A percentile compares a stretch with the other conserved stretches of the same genome.
phyloP scores from a whole-genome alignment of 2,888 invertebrate genomes.

The Bibio marci region DNA sequence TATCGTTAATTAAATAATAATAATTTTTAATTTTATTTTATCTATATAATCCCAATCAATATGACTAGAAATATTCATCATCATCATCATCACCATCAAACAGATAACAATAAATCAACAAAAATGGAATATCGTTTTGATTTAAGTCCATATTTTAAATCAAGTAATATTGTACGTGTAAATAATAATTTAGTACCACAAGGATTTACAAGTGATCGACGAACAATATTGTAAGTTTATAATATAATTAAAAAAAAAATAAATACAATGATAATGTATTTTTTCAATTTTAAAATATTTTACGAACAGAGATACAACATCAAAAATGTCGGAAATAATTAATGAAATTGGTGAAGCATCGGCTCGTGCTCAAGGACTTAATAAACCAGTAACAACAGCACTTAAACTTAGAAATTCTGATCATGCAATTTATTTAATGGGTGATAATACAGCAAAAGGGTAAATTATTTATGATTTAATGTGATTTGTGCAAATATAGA shows the following conservation, averaged over 20 bases:
- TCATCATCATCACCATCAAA: too few relatives aligned
- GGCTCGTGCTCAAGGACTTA: conserved; percentile 53
- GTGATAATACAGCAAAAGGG: conserved; percentile 34
- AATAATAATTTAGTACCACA: conserved; percentile 34
- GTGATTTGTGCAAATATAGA: too few relatives aligned
- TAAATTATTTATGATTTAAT: conserved; percentile 30
- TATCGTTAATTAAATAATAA: too few relatives aligned
- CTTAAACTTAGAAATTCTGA: conserved; percentile 43
- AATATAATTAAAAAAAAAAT: not conserved
- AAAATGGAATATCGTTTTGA: conserved; percentile 37
- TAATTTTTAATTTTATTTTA: too few relatives aligned
- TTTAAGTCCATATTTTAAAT: conserved; percentile 32
- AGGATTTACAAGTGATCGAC: conserved; percentile 34
- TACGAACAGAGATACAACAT: conserved; percentile 36
- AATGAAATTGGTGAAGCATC: conserved; percentile 57
- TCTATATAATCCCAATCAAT: too few relatives aligned
- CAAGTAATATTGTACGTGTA: conserved; percentile 31
- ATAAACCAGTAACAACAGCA: conserved; percentile 54
- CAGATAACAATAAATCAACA: not conserved
- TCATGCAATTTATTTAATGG: conserved; percentile 26
- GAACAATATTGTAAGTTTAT: conserved; percentile 31
- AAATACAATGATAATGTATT: not conserved
- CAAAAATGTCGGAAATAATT: conserved; percentile 42
- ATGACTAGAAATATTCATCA: too few relatives aligned
- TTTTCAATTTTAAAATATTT: not conserved